Base-by-base conservation (phyloP, 2,113 vertebrate genomes). In the Hystrix cristata region DNA sequence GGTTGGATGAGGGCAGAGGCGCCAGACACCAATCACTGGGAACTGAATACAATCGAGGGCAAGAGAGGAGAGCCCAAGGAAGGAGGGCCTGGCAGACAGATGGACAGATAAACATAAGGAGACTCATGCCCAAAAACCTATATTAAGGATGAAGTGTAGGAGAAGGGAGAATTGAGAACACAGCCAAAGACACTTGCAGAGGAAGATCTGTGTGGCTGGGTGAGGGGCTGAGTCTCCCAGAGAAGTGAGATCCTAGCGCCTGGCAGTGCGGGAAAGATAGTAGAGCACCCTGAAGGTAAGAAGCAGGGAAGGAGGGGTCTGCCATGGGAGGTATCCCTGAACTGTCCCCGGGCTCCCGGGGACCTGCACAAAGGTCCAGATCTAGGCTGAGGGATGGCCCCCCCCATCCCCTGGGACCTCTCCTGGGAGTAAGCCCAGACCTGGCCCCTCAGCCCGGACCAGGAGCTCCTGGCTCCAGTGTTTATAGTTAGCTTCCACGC, bases 91-190 rank as follows among this genome's bases (percentile, higher is more conserved):
- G 90, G 89, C 83, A 97, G 90, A 95, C 96, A 97, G 97, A 96
- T 88, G 97, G 92, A 97, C 96, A 96, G 87, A 98, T 96, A 97
- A 95, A 97, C 97, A 97, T 65, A 95, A 96, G 96, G 79, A 96
- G 96, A 97, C 72, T 90, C 71, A 78, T 90, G 60, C 95, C 95
- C 91, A 93, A 97, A 96, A 96, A 18, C 97, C 96, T 96, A 92
- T 95, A 97, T 97, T 97, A 97, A 98, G 97, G 96, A 95, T 85
- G 94, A 51, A 69, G 94, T 97, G 97, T 97, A 97, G 94, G 96
- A 97, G 98, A 97, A 95, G 83, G 81, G 74, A 96, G 81, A 97
- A 92, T 88, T 80, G 94, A 97, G 95, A 92, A 83, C 92, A 93
- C 71, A 97, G 95, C 88, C 94, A 86, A 88, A 96, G 90, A 95